phyloP scores from a whole-genome alignment of 2,113 vertebrate species.

The Myocastor coypus region DNA sequence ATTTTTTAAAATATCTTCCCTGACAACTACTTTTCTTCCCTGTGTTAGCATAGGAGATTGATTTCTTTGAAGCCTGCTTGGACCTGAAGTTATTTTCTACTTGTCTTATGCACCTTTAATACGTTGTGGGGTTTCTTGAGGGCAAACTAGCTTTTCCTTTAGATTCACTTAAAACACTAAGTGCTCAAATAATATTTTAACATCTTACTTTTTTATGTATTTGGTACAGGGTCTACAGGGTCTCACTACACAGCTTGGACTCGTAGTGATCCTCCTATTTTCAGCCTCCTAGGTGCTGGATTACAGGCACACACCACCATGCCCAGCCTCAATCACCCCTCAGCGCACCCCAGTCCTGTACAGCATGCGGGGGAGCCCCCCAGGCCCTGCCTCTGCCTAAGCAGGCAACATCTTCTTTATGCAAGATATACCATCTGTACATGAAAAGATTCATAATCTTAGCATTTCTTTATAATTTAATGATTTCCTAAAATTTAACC shows the following conservation, averaged over 20 bases:
- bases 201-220: too few species aligned
- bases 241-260: too few species aligned
- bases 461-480: background rate
- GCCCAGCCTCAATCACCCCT: too few species aligned
- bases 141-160: slow-evolving; percentile 11
- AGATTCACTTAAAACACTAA: background rate
- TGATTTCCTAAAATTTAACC: background rate
- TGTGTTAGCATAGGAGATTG: background rate
- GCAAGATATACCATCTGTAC: background rate
- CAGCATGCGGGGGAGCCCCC: too few species aligned
- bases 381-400: too few species aligned
- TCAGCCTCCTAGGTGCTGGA: too few species aligned
- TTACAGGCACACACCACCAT: too few species aligned
- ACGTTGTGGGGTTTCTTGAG: background rate
- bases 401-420: background rate
- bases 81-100: background rate
- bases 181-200: slow-evolving; percentile 42
- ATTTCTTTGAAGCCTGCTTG: background rate
- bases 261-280: too few species aligned
- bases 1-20: slow-evolving; percentile 30
- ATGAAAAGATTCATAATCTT: background rate
- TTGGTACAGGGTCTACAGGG: too few species aligned
- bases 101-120: background rate
- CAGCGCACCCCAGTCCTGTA: too few species aligned
- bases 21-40: background rate